A percentile compares a stretch with the other conserved stretches of the same genome.
Conservation (phyloP, 1,140 invertebrate species). For the Globodera rostochiensis region DNA sequence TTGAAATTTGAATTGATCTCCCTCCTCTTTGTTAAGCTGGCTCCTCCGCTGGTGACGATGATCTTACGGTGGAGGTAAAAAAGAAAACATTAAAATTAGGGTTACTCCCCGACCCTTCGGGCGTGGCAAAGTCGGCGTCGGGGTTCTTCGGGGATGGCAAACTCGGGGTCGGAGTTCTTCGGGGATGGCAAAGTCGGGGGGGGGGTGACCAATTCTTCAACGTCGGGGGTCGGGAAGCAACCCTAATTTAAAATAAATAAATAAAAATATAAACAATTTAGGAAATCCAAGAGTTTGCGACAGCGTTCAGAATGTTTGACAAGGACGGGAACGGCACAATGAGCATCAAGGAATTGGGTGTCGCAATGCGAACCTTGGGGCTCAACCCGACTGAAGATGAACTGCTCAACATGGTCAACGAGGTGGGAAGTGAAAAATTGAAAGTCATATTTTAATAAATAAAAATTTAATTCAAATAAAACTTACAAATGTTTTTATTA, state of each 20-base stretch:
- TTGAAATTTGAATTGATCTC: slow-evolving; percentile 5
- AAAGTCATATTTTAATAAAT: no score
- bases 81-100: not conserved
- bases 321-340: slow-evolving; percentile 65
- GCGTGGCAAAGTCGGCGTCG: no score
- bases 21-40: slow-evolving; percentile 38
- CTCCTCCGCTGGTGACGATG: slow-evolving; percentile 61
- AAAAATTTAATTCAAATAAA: not conserved
- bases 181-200: no score
- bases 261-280: not conserved
- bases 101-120: no score
- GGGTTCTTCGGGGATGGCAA: no score
- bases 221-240: no score
- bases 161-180: no score
- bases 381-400: slow-evolving; percentile 65
- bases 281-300: slow-evolving; percentile 64
- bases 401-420: slow-evolving; percentile 63
- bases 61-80: slow-evolving; percentile 56
- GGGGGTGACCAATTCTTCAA: no score
- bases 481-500: not conserved
- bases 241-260: no score
- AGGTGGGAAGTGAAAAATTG: slow-evolving; percentile 17
- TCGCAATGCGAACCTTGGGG: slow-evolving; percentile 64
- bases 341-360: slow-evolving; percentile 65
- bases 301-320: slow-evolving; percentile 65